Percentiles rank a stretch among this genome's conserved stretches.
Evolutionary conservation across 2,797 vertebrate genomes (phyloP).

Genomic region (Furcifer pardalis): DNA sequence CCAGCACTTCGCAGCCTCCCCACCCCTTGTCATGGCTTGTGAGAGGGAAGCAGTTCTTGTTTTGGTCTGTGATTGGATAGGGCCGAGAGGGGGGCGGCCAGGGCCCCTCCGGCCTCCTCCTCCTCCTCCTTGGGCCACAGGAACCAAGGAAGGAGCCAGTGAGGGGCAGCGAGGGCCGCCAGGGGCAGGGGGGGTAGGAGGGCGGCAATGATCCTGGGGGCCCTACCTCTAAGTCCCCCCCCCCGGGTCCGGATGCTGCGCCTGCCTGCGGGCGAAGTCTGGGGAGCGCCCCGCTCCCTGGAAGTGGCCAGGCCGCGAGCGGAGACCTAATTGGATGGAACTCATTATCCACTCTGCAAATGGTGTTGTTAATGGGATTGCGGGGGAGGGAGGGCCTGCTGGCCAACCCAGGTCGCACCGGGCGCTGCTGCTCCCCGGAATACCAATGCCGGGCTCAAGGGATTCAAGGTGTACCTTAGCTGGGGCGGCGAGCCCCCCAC

Average conservation of each 20-base stretch:
- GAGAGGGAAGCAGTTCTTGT: too few relatives aligned
- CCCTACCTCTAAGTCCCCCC: too few relatives aligned
- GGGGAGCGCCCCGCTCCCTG: constrained; percentile 69
- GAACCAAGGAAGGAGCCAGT: too few relatives aligned
- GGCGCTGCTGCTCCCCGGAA: constrained; percentile 67
- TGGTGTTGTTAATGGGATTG: constrained; percentile 76
- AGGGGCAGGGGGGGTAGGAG: too few relatives aligned
- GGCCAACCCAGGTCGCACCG: constrained; percentile 68
- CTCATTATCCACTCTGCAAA: constrained; percentile 78
- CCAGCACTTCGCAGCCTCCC: too few relatives aligned
- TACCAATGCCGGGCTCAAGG: constrained; percentile 72
- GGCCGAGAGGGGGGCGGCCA: not conserved
- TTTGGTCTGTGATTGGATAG: too few relatives aligned
- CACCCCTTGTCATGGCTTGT: too few relatives aligned
- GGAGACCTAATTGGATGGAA: constrained; percentile 79
- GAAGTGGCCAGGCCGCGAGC: constrained; percentile 56
- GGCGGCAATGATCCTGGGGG: too few relatives aligned
- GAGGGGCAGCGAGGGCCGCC: not conserved
- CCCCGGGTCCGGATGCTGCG: too few relatives aligned
- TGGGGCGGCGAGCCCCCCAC: too few relatives aligned
- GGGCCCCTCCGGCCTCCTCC: not conserved
- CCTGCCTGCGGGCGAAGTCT: constrained; percentile 17
- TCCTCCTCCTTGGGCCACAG: not conserved
- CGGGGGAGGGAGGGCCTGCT: constrained; percentile 79
- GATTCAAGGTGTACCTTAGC: constrained; percentile 64